Evolutionary conservation across 2,797 vertebrate species (phyloP).

Genomic region (Coregonus sp.): DNA sequence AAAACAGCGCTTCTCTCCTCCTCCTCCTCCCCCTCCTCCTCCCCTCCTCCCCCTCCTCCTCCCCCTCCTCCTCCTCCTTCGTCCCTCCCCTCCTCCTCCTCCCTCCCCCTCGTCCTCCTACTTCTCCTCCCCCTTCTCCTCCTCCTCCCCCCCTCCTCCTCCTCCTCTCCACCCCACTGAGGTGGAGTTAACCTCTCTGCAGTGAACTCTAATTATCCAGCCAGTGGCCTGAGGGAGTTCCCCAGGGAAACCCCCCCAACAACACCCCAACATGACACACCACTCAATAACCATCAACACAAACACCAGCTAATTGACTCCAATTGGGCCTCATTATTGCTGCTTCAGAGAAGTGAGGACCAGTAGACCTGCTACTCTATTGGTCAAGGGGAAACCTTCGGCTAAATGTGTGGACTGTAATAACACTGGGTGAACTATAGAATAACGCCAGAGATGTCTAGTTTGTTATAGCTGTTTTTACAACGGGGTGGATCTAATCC

Average conservation of each 20-base stretch:
- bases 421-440: too few species aligned
- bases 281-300: slow-evolving; percentile 68
- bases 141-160: slow-evolving; percentile 23
- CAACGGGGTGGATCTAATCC: too few species aligned
- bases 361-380: background rate
- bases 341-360: slow-evolving; percentile 34
- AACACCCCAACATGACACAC: slow-evolving; percentile 35
- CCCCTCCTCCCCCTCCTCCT: too few species aligned
- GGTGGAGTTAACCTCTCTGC: slow-evolving; percentile 1
- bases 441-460: too few species aligned
- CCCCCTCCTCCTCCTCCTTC: too few species aligned
- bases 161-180: slow-evolving; percentile 60
- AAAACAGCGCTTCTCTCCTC: too few species aligned
- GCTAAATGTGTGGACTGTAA: background rate
- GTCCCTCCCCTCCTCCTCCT: too few species aligned
- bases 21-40: too few species aligned
- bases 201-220: slow-evolving; percentile 19
- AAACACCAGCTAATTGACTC: slow-evolving; percentile 69
- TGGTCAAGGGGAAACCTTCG: slow-evolving; percentile 31
- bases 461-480: too few species aligned
- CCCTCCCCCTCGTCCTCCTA: too few species aligned
- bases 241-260: slow-evolving; percentile 29
- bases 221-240: background rate
- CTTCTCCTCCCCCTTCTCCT: too few species aligned
- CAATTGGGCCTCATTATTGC: slow-evolving; percentile 65